Conservation (phyloP, 1,140 invertebrate species). For the Penaeus chinensis region DNA sequence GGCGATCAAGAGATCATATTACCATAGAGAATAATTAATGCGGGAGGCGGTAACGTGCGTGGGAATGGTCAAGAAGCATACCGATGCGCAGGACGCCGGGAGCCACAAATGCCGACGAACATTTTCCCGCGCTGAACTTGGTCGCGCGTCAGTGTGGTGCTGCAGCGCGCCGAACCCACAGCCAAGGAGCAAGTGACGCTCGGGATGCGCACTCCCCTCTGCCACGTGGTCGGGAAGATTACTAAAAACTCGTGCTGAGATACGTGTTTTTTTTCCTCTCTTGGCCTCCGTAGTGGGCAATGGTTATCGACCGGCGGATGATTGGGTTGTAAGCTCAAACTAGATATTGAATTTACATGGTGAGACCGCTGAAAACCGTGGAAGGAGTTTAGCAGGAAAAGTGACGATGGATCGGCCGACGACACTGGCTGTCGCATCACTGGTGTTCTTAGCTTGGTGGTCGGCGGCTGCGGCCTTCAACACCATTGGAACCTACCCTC, state of each 20-base stretch:
- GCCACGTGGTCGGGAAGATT: too few relatives aligned
- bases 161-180: too few relatives aligned
- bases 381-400: slow-evolving; percentile 16
- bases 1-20: slow-evolving; percentile 28
- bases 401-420: slow-evolving; percentile 29
- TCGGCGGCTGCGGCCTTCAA: slow-evolving; percentile 27
- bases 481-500: slow-evolving; percentile 35
- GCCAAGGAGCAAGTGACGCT: slow-evolving; percentile 1
- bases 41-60: slow-evolving; percentile 32
- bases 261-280: too few relatives aligned
- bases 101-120: neutral
- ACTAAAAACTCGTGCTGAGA: too few relatives aligned
- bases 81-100: slow-evolving; percentile 20
- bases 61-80: slow-evolving; percentile 32
- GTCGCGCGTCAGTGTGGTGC: too few relatives aligned
- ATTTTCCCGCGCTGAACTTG: too few relatives aligned
- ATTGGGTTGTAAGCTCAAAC: too few relatives aligned
- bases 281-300: too few relatives aligned
- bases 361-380: too few relatives aligned
- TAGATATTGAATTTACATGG: too few relatives aligned
- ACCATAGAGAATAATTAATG: slow-evolving; percentile 38
- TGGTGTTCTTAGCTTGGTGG: slow-evolving; percentile 6
- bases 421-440: neutral
- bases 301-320: too few relatives aligned
- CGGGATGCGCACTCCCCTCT: neutral